Conservation (phyloP, 2,113 vertebrate species). For the Hipposideros armiger region DNA sequence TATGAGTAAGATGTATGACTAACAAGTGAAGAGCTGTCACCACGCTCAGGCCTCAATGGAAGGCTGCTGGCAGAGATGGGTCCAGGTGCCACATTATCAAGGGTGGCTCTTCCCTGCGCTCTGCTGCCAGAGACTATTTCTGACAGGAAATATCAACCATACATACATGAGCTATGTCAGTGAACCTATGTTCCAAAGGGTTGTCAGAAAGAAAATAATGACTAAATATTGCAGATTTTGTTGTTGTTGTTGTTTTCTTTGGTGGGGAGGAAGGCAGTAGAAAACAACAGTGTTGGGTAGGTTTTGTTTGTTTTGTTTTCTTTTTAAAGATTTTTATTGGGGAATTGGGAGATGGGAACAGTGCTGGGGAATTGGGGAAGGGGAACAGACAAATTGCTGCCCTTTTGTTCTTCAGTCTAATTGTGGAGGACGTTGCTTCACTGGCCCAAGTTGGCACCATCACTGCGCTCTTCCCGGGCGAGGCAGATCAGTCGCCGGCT, state of each 20-base stretch:
- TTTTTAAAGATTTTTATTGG: too few relatives aligned
- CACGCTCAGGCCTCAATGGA: constrained; percentile 7
- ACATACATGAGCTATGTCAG: not conserved
- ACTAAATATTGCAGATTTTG: not conserved
- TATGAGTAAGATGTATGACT: constrained; percentile 2
- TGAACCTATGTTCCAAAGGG: not conserved
- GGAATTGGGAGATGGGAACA: too few relatives aligned
- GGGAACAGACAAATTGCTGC: too few relatives aligned
- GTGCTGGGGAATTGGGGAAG: too few relatives aligned
- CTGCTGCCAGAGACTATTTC: not conserved
- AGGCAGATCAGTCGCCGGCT: too few relatives aligned
- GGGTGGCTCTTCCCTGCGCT: not conserved
- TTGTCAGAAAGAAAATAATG: not conserved
- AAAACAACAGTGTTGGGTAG: not conserved
- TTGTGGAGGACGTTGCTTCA: too few relatives aligned
- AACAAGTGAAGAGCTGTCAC: not conserved
- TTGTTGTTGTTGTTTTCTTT: not conserved
- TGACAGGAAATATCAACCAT: not conserved
- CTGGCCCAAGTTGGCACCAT: too few relatives aligned
- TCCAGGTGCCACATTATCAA: not conserved
- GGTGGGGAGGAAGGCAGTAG: not conserved
- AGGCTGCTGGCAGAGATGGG: not conserved
- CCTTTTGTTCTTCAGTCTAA: too few relatives aligned
- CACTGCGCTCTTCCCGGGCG: too few relatives aligned
- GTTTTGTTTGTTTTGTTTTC: not conserved